Evolutionary conservation across 2,113 vertebrate genomes (phyloP).

Genomic region (Trematocara variabile): DNA sequence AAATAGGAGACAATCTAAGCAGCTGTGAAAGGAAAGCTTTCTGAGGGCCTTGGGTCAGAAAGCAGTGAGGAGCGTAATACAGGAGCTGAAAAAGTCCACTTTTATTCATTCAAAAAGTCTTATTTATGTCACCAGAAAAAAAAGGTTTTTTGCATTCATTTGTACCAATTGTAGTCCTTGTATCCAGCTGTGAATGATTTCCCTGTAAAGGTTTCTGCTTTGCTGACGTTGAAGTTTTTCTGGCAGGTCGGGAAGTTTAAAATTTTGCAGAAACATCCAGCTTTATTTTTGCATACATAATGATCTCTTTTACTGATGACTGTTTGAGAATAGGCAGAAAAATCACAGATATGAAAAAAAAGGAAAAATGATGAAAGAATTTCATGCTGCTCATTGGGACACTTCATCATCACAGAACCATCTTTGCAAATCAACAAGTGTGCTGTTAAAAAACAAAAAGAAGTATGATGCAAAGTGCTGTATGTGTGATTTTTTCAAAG

Average conservation of each 20-base stretch:
- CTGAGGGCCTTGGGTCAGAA: neutral
- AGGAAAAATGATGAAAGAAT: neutral
- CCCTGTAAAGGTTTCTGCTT: neutral
- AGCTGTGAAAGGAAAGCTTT: neutral
- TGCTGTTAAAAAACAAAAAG: neutral
- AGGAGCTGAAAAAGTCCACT: neutral
- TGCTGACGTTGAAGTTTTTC: neutral
- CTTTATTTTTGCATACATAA: neutral
- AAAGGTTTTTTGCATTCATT: neutral
- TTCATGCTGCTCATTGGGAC: neutral
- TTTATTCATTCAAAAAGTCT: neutral
- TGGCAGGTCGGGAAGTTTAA: neutral
- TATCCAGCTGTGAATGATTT: neutral
- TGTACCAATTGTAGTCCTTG: neutral
- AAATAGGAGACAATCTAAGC: neutral
- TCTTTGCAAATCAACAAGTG: neutral
- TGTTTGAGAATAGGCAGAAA: neutral
- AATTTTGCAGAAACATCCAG: neutral
- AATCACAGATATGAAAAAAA: neutral
- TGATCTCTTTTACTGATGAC: neutral
- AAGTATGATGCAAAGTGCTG: neutral
- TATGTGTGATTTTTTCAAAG: neutral
- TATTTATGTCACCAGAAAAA: neutral
- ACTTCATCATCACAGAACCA: fast-evolving
- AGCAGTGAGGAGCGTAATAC: neutral